Conservation (phyloP, 2,797 vertebrate species). For the Molossus alvarezi region DNA sequence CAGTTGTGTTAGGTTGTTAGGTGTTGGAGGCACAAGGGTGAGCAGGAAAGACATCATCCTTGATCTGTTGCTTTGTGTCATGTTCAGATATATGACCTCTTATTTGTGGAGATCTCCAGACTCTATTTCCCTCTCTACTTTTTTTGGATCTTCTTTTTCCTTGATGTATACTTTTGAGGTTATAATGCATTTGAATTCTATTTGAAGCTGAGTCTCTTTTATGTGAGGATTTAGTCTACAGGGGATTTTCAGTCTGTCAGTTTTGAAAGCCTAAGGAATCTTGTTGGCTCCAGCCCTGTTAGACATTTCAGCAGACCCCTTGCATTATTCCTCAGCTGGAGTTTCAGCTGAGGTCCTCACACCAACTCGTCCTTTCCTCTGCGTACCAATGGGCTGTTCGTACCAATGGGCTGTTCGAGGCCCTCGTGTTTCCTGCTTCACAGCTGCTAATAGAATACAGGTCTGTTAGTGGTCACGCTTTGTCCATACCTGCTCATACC, state of each 20-base stretch:
- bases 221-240: not conserved
- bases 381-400: not conserved
- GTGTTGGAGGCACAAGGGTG: not conserved
- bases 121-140: not conserved
- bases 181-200: constrained; percentile 29
- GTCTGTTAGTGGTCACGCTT: not conserved
- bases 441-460: not conserved
- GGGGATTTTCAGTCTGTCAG: not conserved
- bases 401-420: not conserved
- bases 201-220: constrained; percentile 50
- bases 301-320: not conserved
- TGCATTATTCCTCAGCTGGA: not conserved
- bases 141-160: not conserved
- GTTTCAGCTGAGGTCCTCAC: not conserved
- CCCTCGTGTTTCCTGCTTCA: not conserved
- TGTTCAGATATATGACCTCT: not conserved
- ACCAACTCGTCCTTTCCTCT: not conserved
- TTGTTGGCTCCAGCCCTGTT: not conserved
- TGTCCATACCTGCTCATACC: not conserved
- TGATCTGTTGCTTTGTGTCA: not conserved
- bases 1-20: not conserved
- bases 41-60: not conserved
- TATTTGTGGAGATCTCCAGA: not conserved
- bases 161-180: not conserved
- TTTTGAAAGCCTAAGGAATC: not conserved